Conservation (phyloP, 2,888 invertebrate species). For the Drosophila austrosaltans region DNA sequence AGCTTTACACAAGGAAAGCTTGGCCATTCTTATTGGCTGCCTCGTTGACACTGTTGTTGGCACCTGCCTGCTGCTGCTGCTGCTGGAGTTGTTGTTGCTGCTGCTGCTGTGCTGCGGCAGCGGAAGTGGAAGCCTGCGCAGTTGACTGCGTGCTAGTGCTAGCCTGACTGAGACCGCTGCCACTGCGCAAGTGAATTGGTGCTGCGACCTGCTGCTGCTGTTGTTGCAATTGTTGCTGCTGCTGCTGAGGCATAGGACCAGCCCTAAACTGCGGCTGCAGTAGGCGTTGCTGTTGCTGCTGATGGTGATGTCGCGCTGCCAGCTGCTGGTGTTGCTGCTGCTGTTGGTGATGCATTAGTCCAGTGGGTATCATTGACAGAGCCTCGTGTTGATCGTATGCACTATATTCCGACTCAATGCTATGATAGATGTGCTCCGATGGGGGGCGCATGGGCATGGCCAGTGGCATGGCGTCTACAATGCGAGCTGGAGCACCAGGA, state of each 20-base stretch:
- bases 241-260: slow-evolving; percentile 43
- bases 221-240: slow-evolving; percentile 40
- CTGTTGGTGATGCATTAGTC: slow-evolving; percentile 70
- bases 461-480: slow-evolving; percentile 71
- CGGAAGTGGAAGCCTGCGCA: slow-evolving; percentile 74
- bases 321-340: slow-evolving; percentile 66
- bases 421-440: slow-evolving; percentile 95
- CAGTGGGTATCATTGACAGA: slow-evolving; percentile 83
- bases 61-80: slow-evolving; percentile 42
- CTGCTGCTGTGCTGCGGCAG: slow-evolving; percentile 74
- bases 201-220: slow-evolving; percentile 59
- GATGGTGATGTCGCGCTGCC: slow-evolving; percentile 61
- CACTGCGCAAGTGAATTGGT: slow-evolving; percentile 81
- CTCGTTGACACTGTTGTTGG: slow-evolving; percentile 43
- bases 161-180: slow-evolving; percentile 82
- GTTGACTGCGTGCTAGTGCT: slow-evolving; percentile 82
- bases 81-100: slow-evolving; percentile 56
- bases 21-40: slow-evolving; percentile 78
- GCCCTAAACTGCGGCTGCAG: slow-evolving; percentile 75
- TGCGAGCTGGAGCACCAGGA: slow-evolving; percentile 62
- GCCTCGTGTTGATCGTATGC: slow-evolving; percentile 89
- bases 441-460: slow-evolving; percentile 88
- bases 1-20: slow-evolving; percentile 82
- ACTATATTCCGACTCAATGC: slow-evolving; percentile 94
- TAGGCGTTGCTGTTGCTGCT: slow-evolving; percentile 71